Conservation (phyloP, 2,888 invertebrate species). For the Morpho deidamia region DNA sequence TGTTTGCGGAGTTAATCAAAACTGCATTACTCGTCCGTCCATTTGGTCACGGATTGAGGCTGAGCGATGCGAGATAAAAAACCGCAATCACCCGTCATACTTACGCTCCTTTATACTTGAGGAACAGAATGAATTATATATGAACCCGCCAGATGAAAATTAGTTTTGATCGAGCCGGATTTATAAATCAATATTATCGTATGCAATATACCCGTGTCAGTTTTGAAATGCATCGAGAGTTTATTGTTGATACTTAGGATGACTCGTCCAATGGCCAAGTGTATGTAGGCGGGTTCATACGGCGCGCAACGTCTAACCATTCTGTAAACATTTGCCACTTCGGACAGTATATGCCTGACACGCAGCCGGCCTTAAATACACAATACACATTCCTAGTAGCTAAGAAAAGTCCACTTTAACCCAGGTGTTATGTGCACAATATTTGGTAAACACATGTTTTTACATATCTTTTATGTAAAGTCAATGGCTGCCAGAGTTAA, state of each 20-base stretch:
- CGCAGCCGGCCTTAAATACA: slow-evolving; percentile 39
- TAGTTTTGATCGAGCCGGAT: slow-evolving; percentile 9
- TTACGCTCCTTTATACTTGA: slow-evolving; percentile 25
- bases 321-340: slow-evolving; percentile 66
- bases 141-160: slow-evolving; percentile 8
- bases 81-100: slow-evolving; percentile 40
- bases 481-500: slow-evolving; percentile 1
- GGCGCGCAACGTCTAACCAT: slow-evolving; percentile 59
- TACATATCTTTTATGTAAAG: slow-evolving; percentile 5
- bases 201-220: slow-evolving; percentile 42
- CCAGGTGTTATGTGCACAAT: slow-evolving; percentile 46
- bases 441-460: slow-evolving; percentile 32
- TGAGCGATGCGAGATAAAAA: slow-evolving; percentile 44
- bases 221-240: slow-evolving; percentile 44
- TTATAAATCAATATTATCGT: slow-evolving; percentile 33
- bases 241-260: slow-evolving; percentile 50
- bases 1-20: slow-evolving; percentile 61
- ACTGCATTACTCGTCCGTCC: slow-evolving; percentile 59
- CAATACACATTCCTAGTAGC: slow-evolving; percentile 52
- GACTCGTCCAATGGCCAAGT: slow-evolving; percentile 44
- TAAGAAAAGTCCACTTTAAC: slow-evolving; percentile 40
- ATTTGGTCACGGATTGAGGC: slow-evolving; percentile 54
- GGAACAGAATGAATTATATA: slow-evolving; percentile 17
- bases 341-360: slow-evolving; percentile 43
- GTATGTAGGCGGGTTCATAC: slow-evolving; percentile 49